Percentiles rank a stretch among this genome's conserved stretches.
Conservation (phyloP, 2,888 invertebrate genomes). For the Eretmocerus hayati region DNA sequence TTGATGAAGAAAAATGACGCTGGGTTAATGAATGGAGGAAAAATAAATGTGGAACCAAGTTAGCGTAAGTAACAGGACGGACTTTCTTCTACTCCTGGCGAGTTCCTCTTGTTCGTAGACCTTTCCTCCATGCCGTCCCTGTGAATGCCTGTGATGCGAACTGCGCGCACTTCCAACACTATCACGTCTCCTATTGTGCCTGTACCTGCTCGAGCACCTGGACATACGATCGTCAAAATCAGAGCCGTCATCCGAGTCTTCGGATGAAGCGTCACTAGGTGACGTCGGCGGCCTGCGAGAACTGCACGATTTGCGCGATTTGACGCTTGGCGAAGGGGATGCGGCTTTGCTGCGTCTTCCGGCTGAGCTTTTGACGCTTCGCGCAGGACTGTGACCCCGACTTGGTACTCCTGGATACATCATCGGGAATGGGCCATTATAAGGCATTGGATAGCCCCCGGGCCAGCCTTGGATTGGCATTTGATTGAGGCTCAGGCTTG, state of each 20-base stretch:
- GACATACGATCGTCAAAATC: slow-evolving; percentile 51
- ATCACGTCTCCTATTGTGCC: slow-evolving; percentile 6
- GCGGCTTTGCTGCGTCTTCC: slow-evolving; percentile 54
- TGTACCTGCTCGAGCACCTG: slow-evolving; percentile 33
- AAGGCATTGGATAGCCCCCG: slow-evolving; percentile 31
- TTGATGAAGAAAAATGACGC: no score
- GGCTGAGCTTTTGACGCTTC: slow-evolving; percentile 38
- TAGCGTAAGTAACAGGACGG: no score
- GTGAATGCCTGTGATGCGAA: background rate
- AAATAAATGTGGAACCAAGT: no score
- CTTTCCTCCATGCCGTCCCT: background rate
- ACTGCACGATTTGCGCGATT: slow-evolving; percentile 63
- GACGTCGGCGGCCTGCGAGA: slow-evolving; percentile 48
- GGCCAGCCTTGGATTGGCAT: slow-evolving; percentile 36
- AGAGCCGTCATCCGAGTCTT: slow-evolving; percentile 54
- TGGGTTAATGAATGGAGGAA: no score
- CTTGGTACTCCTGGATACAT: slow-evolving; percentile 50
- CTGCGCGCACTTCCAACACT: slow-evolving; percentile 6
- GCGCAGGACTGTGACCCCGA: slow-evolving; percentile 47
- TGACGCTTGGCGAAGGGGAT: slow-evolving; percentile 61
- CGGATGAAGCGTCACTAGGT: slow-evolving; percentile 43
- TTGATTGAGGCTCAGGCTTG: slow-evolving; percentile 41
- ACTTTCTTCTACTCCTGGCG: slow-evolving; percentile 12
- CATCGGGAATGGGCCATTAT: slow-evolving; percentile 27
- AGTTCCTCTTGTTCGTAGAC: slow-evolving; percentile 14